phyloP scores from a whole-genome alignment of 1,140 invertebrate species.

The Cydia pomonella region DNA sequence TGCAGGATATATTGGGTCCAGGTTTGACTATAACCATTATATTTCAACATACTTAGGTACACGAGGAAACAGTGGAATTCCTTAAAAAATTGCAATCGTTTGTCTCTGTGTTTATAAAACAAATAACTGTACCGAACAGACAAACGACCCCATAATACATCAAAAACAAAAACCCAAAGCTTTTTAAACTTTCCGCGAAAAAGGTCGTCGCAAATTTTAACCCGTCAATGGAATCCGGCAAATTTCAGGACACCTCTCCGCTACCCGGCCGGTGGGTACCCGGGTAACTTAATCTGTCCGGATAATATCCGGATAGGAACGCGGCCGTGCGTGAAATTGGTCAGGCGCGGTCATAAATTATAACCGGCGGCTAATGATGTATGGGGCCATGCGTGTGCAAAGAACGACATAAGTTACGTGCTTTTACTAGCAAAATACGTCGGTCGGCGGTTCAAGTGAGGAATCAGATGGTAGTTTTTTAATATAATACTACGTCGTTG shows the following conservation, averaged over 20 bases:
- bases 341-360: conserved; percentile 31
- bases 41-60: no score
- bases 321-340: conserved; percentile 32
- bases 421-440: neutral
- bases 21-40: no score
- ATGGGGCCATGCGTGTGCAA: neutral
- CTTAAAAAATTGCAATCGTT: neutral
- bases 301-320: conserved; percentile 16
- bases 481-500: no score
- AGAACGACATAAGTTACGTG: neutral
- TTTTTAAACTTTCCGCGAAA: conserved; percentile 19
- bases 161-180: conserved; percentile 22
- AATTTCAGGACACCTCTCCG: neutral
- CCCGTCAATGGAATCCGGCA: neutral
- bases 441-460: neutral
- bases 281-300: neutral
- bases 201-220: conserved; percentile 8
- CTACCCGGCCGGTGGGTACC: neutral
- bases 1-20: no score
- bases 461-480: neutral
- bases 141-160: neutral
- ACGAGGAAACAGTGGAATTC: no score
- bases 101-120: neutral
- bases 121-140: conserved; percentile 1
- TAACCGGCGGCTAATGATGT: conserved; percentile 32